Base-by-base conservation (phyloP, 1,140 invertebrate genomes). In the Tribolium madens region DNA sequence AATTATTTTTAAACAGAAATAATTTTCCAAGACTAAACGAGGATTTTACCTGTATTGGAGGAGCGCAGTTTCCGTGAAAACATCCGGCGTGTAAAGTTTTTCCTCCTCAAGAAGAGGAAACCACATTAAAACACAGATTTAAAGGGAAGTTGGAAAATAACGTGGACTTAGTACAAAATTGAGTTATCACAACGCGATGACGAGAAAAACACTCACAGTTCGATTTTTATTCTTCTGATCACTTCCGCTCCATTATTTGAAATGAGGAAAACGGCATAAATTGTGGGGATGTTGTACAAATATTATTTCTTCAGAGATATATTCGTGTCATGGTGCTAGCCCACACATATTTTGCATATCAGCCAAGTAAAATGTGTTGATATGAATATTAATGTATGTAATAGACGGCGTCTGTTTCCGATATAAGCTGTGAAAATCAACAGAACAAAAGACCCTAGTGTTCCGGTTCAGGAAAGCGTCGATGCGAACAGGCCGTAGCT, bases 171-270 rank as follows among this genome's bases (percentile, higher is more conserved):
- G 57, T 64, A 64, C 26, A 33, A 64, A 64, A 64, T 64, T 64
- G 57, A 64, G 26, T 64, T 64, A 64, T 26, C 31, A n/a, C 57
- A 31, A 21, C 18, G n/a, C 36, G 52, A 18, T 57, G 52, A 57
- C 57, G 57, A 64, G 57, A 64, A 64, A 57, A 64, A 64, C 57
- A 64, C 26, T 13, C 57, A 10, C 53, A 10, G 53, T 64, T 64
- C 57, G 31, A 64, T 64, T 64, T 64, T 64, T 64, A 64, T 64
- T 64, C 57, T 64, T 64, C 36, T 36, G 57, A 64, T 64, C 57
- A 64, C 57, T 64, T 64, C 57, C 57, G 57, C 26, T 31, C 57
- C 26, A 64, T 64, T 64, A 64, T 64, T 33, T 64, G 57, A 64
- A 64, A 64, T 64, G 57, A 64, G 57, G 26, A 64, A 64, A 9